Evolutionary conservation across 2,113 vertebrate genomes (phyloP).

Genomic region (Catharus minimus): DNA sequence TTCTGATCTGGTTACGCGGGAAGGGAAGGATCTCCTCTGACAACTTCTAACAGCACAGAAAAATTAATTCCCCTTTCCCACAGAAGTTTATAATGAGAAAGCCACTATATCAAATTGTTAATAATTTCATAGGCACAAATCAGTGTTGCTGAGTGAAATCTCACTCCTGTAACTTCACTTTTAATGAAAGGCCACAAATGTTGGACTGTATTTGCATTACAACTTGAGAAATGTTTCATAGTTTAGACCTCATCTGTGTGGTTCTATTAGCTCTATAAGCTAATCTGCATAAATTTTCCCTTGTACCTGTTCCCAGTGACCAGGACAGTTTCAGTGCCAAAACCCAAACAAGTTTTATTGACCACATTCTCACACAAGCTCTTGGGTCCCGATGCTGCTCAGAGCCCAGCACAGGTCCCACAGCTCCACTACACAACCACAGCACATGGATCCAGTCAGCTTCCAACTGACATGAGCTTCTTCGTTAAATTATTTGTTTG

Average conservation of each 20-base stretch:
- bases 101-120: background rate
- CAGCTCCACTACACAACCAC: fast-evolving
- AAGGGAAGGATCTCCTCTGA: slow-evolving; percentile 23
- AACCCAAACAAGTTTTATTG: background rate
- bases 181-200: background rate
- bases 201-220: background rate
- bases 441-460: fast-evolving
- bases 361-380: background rate
- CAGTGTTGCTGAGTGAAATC: background rate
- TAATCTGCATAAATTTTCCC: background rate
- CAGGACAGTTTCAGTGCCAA: background rate
- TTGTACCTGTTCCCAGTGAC: background rate
- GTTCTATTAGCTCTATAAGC: background rate
- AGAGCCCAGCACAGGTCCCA: background rate
- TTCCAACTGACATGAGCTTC: background rate
- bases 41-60: slow-evolving; percentile 21
- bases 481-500: background rate
- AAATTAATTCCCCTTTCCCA: slow-evolving; percentile 27
- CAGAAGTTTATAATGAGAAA: slow-evolving; percentile 29
- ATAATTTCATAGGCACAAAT: background rate
- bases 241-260: background rate
- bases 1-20: background rate
- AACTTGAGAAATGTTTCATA: background rate
- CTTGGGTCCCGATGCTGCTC: background rate
- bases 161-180: background rate